Evolutionary conservation across 35 echinoderm and acorn worm species (phyloP).

Genomic region (Amphiura filiformis): DNA sequence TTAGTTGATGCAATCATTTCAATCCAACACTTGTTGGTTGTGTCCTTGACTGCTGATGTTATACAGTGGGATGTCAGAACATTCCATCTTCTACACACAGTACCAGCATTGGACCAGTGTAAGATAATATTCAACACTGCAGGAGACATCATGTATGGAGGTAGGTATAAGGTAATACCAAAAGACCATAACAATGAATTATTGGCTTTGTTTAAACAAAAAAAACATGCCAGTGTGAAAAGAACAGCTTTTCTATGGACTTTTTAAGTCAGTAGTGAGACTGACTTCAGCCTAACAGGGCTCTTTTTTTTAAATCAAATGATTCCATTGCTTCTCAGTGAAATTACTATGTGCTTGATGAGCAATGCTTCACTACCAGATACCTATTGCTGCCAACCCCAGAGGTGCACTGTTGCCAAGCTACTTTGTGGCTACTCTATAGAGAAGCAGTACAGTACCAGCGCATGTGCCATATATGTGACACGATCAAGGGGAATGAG

Average conservation of each 20-base stretch:
- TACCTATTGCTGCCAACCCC: no score
- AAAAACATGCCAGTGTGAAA: background rate
- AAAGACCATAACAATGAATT: background rate
- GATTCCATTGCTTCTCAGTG: background rate
- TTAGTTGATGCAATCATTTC: no score
- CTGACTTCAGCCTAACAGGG: background rate
- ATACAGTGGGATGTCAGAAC: slow-evolving; percentile 96
- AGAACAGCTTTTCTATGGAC: background rate
- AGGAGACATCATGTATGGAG: slow-evolving; percentile 92
- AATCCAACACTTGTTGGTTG: no score
- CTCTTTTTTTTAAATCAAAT: background rate
- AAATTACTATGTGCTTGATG: background rate
- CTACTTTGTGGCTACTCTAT: no score
- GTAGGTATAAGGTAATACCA: slow-evolving; percentile 34
- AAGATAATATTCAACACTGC: slow-evolving; percentile 88
- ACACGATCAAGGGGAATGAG: no score
- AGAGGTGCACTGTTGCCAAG: no score
- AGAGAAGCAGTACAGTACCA: no score
- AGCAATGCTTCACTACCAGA: no score
- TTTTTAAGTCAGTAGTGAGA: background rate
- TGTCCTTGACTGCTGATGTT: slow-evolving; percentile 31
- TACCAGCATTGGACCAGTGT: slow-evolving; percentile 92
- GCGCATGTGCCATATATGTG: no score
- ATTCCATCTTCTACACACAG: slow-evolving; percentile 94
- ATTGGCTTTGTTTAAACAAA: background rate